These are phyloP conservation scores for Amphimedon queenslandica DNA, from an alignment of 37 sponge, comb jelly and placozoan genomes.

Conservation along the genomic window DNA sequence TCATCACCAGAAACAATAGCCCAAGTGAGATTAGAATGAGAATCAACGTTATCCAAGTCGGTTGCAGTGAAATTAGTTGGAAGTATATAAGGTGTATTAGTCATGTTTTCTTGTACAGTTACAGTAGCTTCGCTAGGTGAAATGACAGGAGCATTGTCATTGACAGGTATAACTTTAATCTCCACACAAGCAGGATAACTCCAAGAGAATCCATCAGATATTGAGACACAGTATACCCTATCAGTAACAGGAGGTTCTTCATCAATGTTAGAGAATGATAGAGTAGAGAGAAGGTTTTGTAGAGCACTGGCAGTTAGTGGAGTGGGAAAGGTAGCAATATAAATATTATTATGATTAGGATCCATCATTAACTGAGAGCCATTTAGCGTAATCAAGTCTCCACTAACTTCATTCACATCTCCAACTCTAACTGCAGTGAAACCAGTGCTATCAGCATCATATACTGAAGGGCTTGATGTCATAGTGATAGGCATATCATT, in stretches of 20 bases:
- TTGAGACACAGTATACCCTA: constrained; percentile 32
- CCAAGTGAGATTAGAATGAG: neutral
- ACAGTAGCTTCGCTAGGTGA: constrained; percentile 6
- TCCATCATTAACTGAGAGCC: neutral
- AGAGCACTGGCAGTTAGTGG: constrained; percentile 1
- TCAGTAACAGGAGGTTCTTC: constrained; percentile 43
- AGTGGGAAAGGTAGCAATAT: neutral
- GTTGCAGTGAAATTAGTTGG: constrained; percentile 20
- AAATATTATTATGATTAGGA: neutral
- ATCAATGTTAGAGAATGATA: constrained; percentile 16
- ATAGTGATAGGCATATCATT: constrained; percentile 23
- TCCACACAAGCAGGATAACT: constrained; percentile 28
- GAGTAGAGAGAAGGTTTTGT: constrained; percentile 3
- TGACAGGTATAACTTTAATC: constrained; percentile 15
- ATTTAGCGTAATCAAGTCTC: constrained; percentile 10
- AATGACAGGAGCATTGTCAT: constrained; percentile 58
- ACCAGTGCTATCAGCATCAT: constrained; percentile 24
- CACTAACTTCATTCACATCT: neutral
- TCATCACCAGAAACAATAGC: constrained; percentile 41
- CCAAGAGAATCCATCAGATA: constrained; percentile 8
- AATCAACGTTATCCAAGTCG: constrained; percentile 45
- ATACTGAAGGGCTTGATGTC: constrained; percentile 2
- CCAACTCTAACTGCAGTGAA: neutral
- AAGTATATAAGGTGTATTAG: neutral
- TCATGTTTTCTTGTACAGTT: constrained; percentile 17